Base-by-base conservation (phyloP, 2,888 invertebrate genomes). In the Mythimna pallens region DNA sequence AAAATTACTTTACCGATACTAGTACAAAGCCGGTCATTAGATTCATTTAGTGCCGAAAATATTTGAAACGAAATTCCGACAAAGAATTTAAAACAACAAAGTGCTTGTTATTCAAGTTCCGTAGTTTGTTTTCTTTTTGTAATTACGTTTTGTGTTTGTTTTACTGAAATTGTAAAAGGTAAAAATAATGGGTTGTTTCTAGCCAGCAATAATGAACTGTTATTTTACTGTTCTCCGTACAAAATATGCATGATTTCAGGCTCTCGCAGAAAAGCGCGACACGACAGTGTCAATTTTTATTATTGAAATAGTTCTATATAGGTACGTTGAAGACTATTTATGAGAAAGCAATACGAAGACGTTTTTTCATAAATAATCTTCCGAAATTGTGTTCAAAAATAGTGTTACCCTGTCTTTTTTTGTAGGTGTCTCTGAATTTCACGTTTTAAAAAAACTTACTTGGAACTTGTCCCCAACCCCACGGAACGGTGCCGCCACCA, bases 21-120 rank as follows among this genome's bases (percentile, higher is more conserved):
- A 54, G 25, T 58, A 58, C 30, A 66, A 70, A 76, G 52, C 30
- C 54, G 8, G 50, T 58, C 22, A 62, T 64, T 76, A 70, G 34
- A 65, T 61, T 65, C 20, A 55, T 81, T 70, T 63, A 66, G 71
- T 58, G 43, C 14, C 47, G 10, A 40, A 70, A 76, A 76, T 70
- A 82, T 70, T 70, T 63, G 40, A 52, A 43, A 71, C 58, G 25
- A 34, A 71, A 71, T 76, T 66, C 54, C 63, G 50, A 40, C 70
- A 57, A 74, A 74, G 36, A 77, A 83, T 73, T 76, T 77, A 65
- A 73, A 83, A 81, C 70, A 80, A 71, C 71, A 40, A 67, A 65
- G 34, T 70, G 59, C 65, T 80, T 66, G 54, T 81, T 83, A 73
- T 74, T 83, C 81, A 72, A 77, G 67, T 68, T 74, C 20, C 68